Evolutionary conservation across 2,888 invertebrate genomes (phyloP).

Genomic region (Meiosimyza decipiens): DNA sequence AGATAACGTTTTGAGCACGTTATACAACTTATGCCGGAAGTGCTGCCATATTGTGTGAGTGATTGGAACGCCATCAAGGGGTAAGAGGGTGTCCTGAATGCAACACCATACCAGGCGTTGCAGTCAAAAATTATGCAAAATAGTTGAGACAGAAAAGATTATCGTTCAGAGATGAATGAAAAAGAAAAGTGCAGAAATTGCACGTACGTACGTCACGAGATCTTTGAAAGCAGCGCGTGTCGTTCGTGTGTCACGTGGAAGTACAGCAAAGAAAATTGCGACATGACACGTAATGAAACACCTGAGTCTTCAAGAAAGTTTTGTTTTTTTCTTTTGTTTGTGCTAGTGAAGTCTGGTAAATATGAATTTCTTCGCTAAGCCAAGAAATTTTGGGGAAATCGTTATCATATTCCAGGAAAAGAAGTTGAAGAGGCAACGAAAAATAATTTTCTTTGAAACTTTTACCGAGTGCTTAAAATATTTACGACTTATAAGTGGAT

Average conservation of each 20-base stretch:
- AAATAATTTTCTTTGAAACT: no score
- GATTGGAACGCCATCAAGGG: background rate
- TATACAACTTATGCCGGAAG: conserved; percentile 18
- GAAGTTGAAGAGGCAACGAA: no score
- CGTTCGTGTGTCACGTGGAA: background rate
- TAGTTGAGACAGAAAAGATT: conserved; percentile 12
- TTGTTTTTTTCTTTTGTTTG: no score
- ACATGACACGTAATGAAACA: no score
- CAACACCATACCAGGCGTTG: background rate
- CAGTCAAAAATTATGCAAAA: conserved; percentile 10
- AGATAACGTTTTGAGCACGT: conserved; percentile 31
- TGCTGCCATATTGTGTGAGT: conserved; percentile 1
- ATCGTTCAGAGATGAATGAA: background rate
- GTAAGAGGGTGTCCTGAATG: background rate
- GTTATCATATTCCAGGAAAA: no score
- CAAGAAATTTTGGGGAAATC: no score
- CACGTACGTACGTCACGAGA: conserved; percentile 18
- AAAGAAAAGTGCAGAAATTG: conserved; percentile 19
- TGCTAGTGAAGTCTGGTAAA: no score
- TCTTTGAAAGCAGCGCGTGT: background rate
- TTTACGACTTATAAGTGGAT: no score
- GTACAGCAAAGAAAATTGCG: no score
- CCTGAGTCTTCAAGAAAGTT: no score
- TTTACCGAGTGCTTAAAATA: no score
- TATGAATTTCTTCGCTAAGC: no score